Conservation (phyloP, 2,113 vertebrate species). For the Seriola dumerili region DNA sequence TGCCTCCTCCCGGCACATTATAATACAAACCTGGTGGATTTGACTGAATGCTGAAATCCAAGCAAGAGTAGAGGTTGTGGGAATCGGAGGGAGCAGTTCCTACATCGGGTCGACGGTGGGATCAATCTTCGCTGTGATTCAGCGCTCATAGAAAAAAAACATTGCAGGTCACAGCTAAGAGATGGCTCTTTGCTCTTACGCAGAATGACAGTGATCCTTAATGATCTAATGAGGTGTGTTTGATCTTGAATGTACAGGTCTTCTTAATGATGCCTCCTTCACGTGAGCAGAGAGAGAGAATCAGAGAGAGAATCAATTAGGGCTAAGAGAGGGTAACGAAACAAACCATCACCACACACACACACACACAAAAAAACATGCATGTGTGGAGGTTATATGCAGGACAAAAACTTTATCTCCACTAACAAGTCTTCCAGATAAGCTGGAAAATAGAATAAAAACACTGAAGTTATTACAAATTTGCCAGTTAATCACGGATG, state of each 20-base stretch:
- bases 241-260: slow-evolving; percentile 64
- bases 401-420: slow-evolving; percentile 19
- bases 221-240: slow-evolving; percentile 54
- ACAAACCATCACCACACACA: not conserved
- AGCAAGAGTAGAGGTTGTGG: slow-evolving; percentile 53
- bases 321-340: not conserved
- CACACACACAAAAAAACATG: not conserved
- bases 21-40: slow-evolving; percentile 79
- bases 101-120: slow-evolving; percentile 56
- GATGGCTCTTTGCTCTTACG: slow-evolving; percentile 25
- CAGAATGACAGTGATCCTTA: slow-evolving; percentile 44
- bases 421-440: slow-evolving; percentile 5
- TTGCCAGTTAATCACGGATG: slow-evolving; percentile 2
- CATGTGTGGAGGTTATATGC: slow-evolving; percentile 7
- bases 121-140: slow-evolving; percentile 45
- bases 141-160: slow-evolving; percentile 51
- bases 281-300: slow-evolving; percentile 29
- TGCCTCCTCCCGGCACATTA: not conserved
- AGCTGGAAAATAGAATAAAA: slow-evolving; percentile 26
- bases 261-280: slow-evolving; percentile 74
- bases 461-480: slow-evolving; percentile 3
- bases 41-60: slow-evolving; percentile 77
- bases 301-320: slow-evolving; percentile 46
- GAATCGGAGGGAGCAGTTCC: slow-evolving; percentile 57
- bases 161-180: slow-evolving; percentile 29